Evolutionary conservation across 2,888 invertebrate genomes (phyloP).

Genomic region (Drosophila gaucha): DNA sequence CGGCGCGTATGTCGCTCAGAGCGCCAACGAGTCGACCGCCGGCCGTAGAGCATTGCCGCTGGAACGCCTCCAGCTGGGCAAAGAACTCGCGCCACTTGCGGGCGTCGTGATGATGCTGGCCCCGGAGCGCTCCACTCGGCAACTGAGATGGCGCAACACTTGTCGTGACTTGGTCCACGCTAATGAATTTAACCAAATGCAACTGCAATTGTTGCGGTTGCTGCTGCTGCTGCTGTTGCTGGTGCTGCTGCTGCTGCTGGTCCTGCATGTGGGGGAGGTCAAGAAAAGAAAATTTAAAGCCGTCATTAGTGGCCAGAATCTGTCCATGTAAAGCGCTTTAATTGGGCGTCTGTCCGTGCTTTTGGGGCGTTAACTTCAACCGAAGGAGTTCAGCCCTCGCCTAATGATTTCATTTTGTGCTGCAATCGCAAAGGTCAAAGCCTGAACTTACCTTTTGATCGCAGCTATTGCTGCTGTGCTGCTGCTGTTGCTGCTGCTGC

Average conservation of each 20-base stretch:
- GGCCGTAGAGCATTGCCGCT: conserved; percentile 88
- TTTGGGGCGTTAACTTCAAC: conserved; percentile 72
- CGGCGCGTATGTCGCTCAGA: conserved; percentile 87
- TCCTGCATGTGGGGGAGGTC: conserved; percentile 39
- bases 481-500: conserved; percentile 48
- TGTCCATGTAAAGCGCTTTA: conserved; percentile 78
- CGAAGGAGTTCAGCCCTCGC: conserved; percentile 27
- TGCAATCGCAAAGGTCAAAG: conserved; percentile 73
- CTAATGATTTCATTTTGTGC: conserved; percentile 71
- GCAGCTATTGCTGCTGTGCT: conserved; percentile 58
- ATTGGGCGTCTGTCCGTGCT: conserved; percentile 72
- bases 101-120: conserved; percentile 88
- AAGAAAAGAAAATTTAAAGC: conserved; percentile 19
- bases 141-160: conserved; percentile 83
- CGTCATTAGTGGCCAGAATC: conserved; percentile 76
- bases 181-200: conserved; percentile 84
- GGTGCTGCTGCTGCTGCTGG: conserved; percentile 22
- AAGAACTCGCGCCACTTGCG: conserved; percentile 91
- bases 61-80: conserved; percentile 89
- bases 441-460: conserved; percentile 69
- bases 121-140: conserved; percentile 82
- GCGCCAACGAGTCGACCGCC: conserved; percentile 88
- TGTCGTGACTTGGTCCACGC: conserved; percentile 85
- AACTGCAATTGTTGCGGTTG: conserved; percentile 3
- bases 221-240: conserved; percentile 4